These are phyloP conservation scores for Acrocephalus arundinaceus DNA, from an alignment of 2,113 vertebrate genomes.

Conservation along the genomic window DNA sequence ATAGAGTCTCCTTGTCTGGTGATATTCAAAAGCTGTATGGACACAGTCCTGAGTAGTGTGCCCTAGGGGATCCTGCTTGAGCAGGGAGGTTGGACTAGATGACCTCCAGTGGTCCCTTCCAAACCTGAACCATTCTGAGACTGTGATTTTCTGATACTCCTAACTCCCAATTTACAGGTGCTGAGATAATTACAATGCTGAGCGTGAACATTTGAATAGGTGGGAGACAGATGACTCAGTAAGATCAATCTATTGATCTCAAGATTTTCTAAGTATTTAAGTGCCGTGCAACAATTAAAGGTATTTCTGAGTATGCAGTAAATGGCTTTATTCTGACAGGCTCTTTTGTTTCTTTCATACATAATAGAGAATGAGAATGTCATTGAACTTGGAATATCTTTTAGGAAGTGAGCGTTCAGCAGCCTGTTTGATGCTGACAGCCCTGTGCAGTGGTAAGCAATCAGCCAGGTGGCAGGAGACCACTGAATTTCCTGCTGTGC, in stretches of 20 bases:
- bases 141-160: background rate
- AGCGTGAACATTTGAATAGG: background rate
- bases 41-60: background rate
- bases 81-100: background rate
- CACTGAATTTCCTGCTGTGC: background rate
- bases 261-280: conserved; percentile 47
- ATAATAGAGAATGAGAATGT: background rate
- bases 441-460: background rate
- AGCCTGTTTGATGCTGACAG: background rate
- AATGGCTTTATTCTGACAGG: conserved; percentile 21
- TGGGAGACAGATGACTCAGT: conserved; percentile 37
- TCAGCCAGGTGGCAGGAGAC: background rate
- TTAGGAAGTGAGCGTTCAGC: background rate
- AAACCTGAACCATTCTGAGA: background rate
- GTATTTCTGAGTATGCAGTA: conserved; percentile 8
- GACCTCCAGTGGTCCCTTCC: background rate
- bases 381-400: background rate
- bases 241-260: conserved; percentile 44
- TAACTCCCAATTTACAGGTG: background rate
- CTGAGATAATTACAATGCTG: conserved; percentile 8
- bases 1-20: background rate
- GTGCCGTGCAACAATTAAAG: conserved; percentile 32
- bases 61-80: background rate
- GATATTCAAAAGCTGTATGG: background rate
- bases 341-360: background rate